Conservation (phyloP, 2,888 invertebrate species). For the Hypomecis punctinalis region DNA sequence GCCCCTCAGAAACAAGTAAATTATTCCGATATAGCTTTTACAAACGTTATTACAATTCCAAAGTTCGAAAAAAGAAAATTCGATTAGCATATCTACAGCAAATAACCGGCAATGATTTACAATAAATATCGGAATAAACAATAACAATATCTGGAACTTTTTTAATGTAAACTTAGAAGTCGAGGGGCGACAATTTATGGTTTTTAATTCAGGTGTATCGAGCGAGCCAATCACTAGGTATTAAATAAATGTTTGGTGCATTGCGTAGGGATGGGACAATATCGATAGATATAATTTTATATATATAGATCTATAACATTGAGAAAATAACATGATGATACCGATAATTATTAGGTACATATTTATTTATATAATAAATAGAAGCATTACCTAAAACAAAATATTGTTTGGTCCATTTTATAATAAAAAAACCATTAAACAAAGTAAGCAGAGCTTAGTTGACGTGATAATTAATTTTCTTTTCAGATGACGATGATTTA, state of each 20-base stretch:
- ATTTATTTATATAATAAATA: no score
- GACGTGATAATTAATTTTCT: no score
- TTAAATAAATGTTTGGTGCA: constrained; percentile 72
- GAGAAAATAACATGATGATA: no score
- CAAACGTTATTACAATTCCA: constrained; percentile 1
- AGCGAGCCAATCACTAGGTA: constrained; percentile 64
- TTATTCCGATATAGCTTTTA: background rate
- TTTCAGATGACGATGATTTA: no score
- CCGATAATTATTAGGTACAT: no score
- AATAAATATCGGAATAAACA: constrained; percentile 53
- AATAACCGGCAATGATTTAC: constrained; percentile 38
- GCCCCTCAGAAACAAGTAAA: no score
- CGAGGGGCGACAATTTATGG: constrained; percentile 68
- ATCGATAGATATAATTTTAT: background rate
- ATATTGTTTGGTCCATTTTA: no score
- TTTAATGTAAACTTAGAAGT: constrained; percentile 68
- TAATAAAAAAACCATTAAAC: no score
- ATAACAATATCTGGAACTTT: constrained; percentile 68
- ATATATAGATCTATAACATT: no score
- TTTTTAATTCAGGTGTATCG: constrained; percentile 76
- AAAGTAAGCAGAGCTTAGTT: no score
- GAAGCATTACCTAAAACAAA: no score
- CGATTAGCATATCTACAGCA: constrained; percentile 18
- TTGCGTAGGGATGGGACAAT: constrained; percentile 44
- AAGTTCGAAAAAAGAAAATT: constrained; percentile 8